These are phyloP conservation scores for Platanista minor DNA, from an alignment of 2,113 vertebrate species.

Conservation along the genomic window DNA sequence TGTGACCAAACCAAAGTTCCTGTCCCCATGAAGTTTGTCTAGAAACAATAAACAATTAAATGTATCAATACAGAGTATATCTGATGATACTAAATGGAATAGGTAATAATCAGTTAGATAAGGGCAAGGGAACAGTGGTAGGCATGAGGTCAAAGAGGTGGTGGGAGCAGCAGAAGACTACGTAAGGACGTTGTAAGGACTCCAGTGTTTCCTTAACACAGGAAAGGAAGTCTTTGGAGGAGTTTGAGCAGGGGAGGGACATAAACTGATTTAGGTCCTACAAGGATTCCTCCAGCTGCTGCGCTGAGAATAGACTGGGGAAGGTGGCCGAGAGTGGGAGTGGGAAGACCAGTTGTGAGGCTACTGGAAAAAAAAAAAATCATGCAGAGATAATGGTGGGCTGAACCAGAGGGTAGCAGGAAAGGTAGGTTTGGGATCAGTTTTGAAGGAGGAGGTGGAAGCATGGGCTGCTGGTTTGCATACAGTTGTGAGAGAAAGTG, in stretches of 20 bases:
- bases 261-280: not conserved
- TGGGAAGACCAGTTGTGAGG: not conserved
- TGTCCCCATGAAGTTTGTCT: not conserved
- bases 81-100: not conserved
- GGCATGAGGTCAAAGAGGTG: not conserved
- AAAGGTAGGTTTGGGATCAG: not conserved
- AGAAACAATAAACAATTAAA: not conserved
- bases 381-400: not conserved
- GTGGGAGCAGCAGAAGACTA: not conserved
- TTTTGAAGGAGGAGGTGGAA: not conserved
- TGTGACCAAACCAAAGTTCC: not conserved
- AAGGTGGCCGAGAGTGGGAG: not conserved
- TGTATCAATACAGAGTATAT: not conserved
- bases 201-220: not conserved
- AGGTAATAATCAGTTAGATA: not conserved
- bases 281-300: not conserved
- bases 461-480: not conserved
- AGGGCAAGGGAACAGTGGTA: no score
- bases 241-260: not conserved
- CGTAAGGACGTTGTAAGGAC: not conserved
- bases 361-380: not conserved
- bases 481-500: not conserved
- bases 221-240: not conserved
- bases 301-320: not conserved
- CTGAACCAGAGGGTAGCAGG: not conserved